Conservation (phyloP, 2,113 vertebrate genomes). For the Leptobrachium leishanense region DNA sequence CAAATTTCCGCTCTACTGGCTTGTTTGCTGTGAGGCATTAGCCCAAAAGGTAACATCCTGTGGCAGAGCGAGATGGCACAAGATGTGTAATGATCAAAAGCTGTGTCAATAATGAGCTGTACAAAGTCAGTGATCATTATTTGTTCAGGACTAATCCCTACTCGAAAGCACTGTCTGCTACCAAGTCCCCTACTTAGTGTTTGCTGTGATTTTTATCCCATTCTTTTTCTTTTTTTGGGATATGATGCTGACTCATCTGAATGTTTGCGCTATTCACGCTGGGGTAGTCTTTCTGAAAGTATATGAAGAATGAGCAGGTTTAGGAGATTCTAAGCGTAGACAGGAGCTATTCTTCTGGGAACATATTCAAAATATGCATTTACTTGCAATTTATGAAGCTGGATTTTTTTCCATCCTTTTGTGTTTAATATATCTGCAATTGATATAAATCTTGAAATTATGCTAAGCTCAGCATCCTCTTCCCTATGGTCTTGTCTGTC, state of each 20-base stretch:
- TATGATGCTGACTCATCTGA: conserved; percentile 44
- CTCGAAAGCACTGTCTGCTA: conserved; percentile 32
- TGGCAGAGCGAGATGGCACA: conserved; percentile 21
- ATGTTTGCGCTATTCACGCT: conserved; percentile 37
- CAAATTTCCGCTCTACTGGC: conserved; percentile 23
- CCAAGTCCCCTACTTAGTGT: conserved; percentile 36
- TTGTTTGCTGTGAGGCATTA: conserved; percentile 44
- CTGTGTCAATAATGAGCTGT: conserved; percentile 47
- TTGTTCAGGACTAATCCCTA: conserved; percentile 46
- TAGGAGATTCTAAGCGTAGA: conserved; percentile 36
- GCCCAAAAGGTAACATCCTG: conserved; percentile 46
- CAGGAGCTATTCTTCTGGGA: conserved; percentile 41
- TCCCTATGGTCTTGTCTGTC: not conserved
- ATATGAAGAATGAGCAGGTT: conserved; percentile 42
- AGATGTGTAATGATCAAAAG: conserved; percentile 47
- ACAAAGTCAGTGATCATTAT: conserved; percentile 39
- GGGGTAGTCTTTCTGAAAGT: conserved; percentile 34
- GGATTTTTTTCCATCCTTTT: conserved; percentile 26
- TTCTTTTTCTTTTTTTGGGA: conserved; percentile 3
- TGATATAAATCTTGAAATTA: conserved; percentile 48
- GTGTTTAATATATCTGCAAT: conserved; percentile 41
- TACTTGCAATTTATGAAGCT: conserved; percentile 42
- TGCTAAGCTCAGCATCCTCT: conserved; percentile 39
- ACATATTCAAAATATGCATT: conserved; percentile 49
- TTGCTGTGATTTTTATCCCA: conserved; percentile 32